Base-by-base conservation (phyloP, 2,113 vertebrate genomes). In the Cranoglanis bouderius region DNA sequence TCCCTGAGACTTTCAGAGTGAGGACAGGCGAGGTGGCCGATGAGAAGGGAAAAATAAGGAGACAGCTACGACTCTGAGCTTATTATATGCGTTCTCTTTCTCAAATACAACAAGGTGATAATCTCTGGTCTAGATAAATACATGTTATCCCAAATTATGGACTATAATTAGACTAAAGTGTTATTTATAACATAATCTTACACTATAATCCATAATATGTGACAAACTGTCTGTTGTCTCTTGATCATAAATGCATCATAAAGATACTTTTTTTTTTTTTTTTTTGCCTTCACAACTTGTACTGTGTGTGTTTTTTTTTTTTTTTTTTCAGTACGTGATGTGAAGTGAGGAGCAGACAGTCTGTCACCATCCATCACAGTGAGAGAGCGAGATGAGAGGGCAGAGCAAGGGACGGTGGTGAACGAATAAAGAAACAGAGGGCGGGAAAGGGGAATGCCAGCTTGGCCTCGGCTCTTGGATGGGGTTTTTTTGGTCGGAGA, bases 401-500 rank as follows among this genome's bases (percentile, higher is more conserved):
- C 89, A 90, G 92, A 92, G 90, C 91, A 59, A 49, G 78, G 89
- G 84, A 87, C 74, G 57, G 86, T 85, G 88, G 92, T 85, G 90
- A 91, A 93, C 90, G 74, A 89, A 91, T 80, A 87, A 87, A 92
- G 90, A 88, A 85, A 90, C 88, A 61, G 49, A 82, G 88, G 85
- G 72, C 67, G 49, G 92, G 90, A 90, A 92, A 90, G 90, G 89
- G 90, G 92, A 93, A 91, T 92, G 93, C 93, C 94, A 94, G 92
- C 90, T 81, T 89, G 86, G 89, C 89, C 92, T 92, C 92, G 92
- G 94, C 93, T 49, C 57, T 84, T 72, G 91, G 92, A 94, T 94
- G 94, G 94, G 95, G 95, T 94, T 93, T 95, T 94, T 94, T 92
- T 94, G 95, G 94, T 96, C 92, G 92, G 93, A 93, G 94, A 94